Evolutionary conservation across 2,797 vertebrate genomes (phyloP), one percentile per base, ranked within the genome.

Genomic region (Anas flavirostris): DNA sequence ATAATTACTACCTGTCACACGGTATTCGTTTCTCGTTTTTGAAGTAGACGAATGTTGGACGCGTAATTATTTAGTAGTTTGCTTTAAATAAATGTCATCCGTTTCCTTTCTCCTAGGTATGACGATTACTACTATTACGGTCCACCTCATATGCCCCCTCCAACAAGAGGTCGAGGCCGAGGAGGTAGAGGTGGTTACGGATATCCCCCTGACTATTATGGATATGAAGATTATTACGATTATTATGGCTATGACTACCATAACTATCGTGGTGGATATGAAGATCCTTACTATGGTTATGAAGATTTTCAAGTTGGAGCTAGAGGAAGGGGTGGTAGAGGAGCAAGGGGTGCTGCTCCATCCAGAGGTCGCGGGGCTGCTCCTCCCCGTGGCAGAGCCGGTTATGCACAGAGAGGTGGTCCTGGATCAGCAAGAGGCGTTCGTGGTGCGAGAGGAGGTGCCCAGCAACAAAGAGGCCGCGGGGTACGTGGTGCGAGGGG

Each of bases 401-500:
- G 97, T 98, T 99, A 98, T 98, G 98, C 98, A 98, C 99, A 98
- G 98, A 98, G 98, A 91, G 99, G 99, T 93, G 99, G 98, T 94
- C 98, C 98, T 72, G 99, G 99, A 98, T 98, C 98, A 91, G 98
- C 98, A 98, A 98, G 99, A 97, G 99, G 99, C 91, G 98, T 98
- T 94, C 98, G 99, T 94, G 99, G 99, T 95, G 97, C 98, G 95
- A 98, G 99, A 99, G 99, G 99, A 98, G 98, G 98, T 98, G 97
- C 98, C 98, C 99, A 98, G 98, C 98, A 98, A 98, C 98, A 98
- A 96, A 98, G 99, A 99, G 99, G 99, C 98, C 99, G 99, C 98
- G 99, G 99, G 99, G 99, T 99, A 99, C 99, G 99, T 99, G 99
- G 99, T 98, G 99, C 98, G 97, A 99, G 99, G 98, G 99, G 99